Evolutionary conservation across 2,113 vertebrate genomes (phyloP).

Genomic region (Dicentrarchus labrax): DNA sequence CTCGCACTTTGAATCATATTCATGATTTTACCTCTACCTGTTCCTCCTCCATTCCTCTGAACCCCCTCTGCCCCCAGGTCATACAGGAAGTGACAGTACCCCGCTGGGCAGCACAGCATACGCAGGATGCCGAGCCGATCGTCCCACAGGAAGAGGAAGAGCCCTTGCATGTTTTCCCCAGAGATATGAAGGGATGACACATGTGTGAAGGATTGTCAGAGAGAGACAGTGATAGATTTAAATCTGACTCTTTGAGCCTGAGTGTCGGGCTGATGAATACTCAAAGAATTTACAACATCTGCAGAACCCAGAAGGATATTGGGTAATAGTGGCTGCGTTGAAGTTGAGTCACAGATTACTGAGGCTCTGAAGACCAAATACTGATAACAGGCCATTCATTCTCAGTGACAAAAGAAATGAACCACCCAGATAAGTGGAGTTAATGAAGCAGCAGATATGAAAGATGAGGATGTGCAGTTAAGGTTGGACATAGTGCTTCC

Average conservation of each 20-base stretch:
- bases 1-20: slow-evolving; percentile 14
- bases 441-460: slow-evolving; percentile 51
- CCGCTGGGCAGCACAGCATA: slow-evolving; percentile 44
- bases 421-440: slow-evolving; percentile 54
- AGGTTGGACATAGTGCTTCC: slow-evolving; percentile 37
- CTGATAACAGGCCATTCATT: slow-evolving; percentile 32
- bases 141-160: slow-evolving; percentile 78
- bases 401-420: slow-evolving; percentile 37
- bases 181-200: slow-evolving; percentile 60
- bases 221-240: slow-evolving; percentile 29
- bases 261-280: slow-evolving; percentile 60
- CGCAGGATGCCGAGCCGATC: slow-evolving; percentile 57
- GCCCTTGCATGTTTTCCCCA: slow-evolving; percentile 56
- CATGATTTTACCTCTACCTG: background rate
- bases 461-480: slow-evolving; percentile 37
- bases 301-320: slow-evolving; percentile 45
- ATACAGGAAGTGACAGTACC: slow-evolving; percentile 60
- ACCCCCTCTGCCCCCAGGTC: slow-evolving; percentile 19
- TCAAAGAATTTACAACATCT: slow-evolving; percentile 70
- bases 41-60: background rate
- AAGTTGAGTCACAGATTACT: slow-evolving; percentile 57
- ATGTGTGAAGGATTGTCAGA: slow-evolving; percentile 45
- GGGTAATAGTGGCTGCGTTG: slow-evolving; percentile 45
- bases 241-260: slow-evolving; percentile 10
- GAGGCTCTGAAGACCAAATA: slow-evolving; percentile 35